These are phyloP conservation scores for Muraenolepis orangiensis DNA, from an alignment of 2,797 vertebrate species.

Conservation along the genomic window DNA sequence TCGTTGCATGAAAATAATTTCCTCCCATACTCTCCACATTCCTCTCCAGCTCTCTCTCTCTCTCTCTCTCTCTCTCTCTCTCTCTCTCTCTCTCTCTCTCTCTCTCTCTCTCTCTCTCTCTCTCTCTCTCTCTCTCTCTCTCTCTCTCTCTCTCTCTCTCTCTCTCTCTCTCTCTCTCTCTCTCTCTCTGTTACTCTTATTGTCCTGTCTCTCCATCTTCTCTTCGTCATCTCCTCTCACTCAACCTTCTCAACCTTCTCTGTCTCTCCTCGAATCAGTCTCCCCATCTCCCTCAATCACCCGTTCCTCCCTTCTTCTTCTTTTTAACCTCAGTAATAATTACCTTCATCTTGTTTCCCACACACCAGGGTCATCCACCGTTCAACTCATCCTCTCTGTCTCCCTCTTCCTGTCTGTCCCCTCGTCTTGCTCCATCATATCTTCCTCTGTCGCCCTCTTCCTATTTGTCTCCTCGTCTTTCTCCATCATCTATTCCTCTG, in stretches of 20 bases:
- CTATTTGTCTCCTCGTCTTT: background rate
- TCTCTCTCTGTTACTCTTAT: background rate
- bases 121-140: too few relatives aligned
- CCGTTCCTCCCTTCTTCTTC: background rate
- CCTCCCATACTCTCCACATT: background rate
- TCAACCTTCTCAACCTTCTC: background rate
- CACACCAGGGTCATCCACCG: too few relatives aligned
- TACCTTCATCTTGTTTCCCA: too few relatives aligned
- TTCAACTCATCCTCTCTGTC: background rate
- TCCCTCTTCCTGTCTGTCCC: background rate
- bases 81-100: background rate
- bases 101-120: background rate
- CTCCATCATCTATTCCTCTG: background rate
- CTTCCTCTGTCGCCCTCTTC: background rate
- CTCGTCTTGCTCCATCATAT: background rate
- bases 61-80: background rate
- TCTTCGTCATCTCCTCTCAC: background rate
- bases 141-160: background rate
- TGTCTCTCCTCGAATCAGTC: background rate
- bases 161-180: background rate
- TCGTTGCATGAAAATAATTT: background rate
- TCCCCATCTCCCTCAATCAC: background rate
- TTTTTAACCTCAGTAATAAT: background rate
- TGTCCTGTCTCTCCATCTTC: background rate
- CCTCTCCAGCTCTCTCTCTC: slow-evolving; percentile 1